Conservation (phyloP, 2,888 invertebrate species). For the Piscicola geometra region DNA sequence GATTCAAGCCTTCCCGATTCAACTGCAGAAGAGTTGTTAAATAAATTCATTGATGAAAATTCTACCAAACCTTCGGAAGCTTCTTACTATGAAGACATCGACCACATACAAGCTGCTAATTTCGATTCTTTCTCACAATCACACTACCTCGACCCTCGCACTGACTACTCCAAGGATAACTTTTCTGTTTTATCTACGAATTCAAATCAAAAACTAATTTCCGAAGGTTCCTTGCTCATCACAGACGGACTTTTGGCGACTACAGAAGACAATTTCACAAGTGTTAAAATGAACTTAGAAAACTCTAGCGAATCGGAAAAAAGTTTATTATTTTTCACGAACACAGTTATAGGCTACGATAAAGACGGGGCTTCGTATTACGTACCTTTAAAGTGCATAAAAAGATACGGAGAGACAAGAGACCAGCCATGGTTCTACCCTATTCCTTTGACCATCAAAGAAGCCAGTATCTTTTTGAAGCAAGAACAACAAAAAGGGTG, state of each 20-base stretch:
- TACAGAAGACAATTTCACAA: constrained; percentile 11
- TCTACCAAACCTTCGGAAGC: constrained; percentile 36
- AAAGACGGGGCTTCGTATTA: constrained; percentile 42
- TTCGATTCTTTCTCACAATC: constrained; percentile 7
- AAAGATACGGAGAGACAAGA: constrained; percentile 43
- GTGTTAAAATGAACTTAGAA: background rate
- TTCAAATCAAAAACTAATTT: constrained; percentile 32
- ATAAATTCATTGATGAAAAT: constrained; percentile 18
- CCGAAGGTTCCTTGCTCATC: constrained; percentile 33
- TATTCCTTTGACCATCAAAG: constrained; percentile 40
- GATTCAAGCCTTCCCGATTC: constrained; percentile 9
- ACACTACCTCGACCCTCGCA: constrained; percentile 42
- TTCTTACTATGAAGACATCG: constrained; percentile 46
- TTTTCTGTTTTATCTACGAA: background rate
- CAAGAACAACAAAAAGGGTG: constrained; percentile 44
- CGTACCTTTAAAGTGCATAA: constrained; percentile 37
- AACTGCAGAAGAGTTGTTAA: background rate
- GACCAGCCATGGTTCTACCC: constrained; percentile 45
- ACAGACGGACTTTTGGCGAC: constrained; percentile 15
- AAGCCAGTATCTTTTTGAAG: constrained; percentile 43
- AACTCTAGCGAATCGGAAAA: background rate
- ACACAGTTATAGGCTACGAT: constrained; percentile 40
- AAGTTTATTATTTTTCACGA: constrained; percentile 21
- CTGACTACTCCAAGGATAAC: constrained; percentile 3
- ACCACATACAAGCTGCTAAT: constrained; percentile 33